Conservation (phyloP, 2,888 invertebrate species). For the Agrotis clavis region DNA sequence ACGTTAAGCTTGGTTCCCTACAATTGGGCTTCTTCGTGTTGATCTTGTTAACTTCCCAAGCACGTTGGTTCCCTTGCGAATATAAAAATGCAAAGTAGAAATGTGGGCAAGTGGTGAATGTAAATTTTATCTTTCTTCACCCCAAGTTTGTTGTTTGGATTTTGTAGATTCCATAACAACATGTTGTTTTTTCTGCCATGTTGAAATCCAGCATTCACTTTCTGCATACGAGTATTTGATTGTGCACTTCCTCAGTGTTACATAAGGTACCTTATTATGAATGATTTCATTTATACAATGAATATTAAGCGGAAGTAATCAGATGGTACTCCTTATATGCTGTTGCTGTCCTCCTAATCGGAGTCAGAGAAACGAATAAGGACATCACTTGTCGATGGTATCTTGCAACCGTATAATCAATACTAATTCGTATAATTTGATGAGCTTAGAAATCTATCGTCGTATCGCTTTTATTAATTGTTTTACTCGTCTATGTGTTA, state of each 20-base stretch:
- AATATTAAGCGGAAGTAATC: slow-evolving; percentile 38
- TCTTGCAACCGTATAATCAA: slow-evolving; percentile 40
- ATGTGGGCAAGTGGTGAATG: slow-evolving; percentile 75
- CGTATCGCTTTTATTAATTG: slow-evolving; percentile 15
- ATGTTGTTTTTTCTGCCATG: slow-evolving; percentile 42
- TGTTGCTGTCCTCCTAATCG: slow-evolving; percentile 24
- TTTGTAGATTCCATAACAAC: slow-evolving; percentile 43
- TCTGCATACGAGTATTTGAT: slow-evolving; percentile 43
- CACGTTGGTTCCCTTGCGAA: slow-evolving; percentile 76
- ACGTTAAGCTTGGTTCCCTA: slow-evolving; percentile 54
- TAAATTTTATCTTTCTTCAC: slow-evolving; percentile 76
- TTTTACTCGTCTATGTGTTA: slow-evolving; percentile 33
- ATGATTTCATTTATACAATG: slow-evolving; percentile 32
- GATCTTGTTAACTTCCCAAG: slow-evolving; percentile 77
- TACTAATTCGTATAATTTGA: slow-evolving; percentile 40
- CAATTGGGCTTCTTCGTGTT: slow-evolving; percentile 69
- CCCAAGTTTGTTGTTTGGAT: slow-evolving; percentile 59
- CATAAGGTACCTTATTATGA: slow-evolving; percentile 40
- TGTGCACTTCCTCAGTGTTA: slow-evolving; percentile 43
- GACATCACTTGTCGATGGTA: slow-evolving; percentile 45
- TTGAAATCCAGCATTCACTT: slow-evolving; percentile 49
- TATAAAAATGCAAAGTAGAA: slow-evolving; percentile 81
- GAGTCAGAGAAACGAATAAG: slow-evolving; percentile 40
- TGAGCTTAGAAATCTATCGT: slow-evolving; percentile 41
- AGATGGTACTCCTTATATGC: slow-evolving; percentile 27